Base-by-base conservation (phyloP, 1,140 invertebrate genomes). In the Anagrus nilaparvatae region DNA sequence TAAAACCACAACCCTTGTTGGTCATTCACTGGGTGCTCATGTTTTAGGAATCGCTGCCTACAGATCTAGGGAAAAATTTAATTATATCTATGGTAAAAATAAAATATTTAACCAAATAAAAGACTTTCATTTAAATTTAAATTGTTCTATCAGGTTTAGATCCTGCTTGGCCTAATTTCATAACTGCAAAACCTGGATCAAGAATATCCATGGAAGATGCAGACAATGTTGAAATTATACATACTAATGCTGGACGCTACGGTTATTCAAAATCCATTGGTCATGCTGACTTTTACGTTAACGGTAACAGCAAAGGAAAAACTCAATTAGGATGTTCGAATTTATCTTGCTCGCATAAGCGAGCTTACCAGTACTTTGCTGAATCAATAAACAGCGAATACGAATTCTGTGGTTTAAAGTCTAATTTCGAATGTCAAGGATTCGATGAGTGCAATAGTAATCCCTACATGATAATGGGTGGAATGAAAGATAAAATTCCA, bases 151-250 rank as follows among this genome's bases (percentile, higher is more conserved):
- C 40, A 63, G 73, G 73, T 21, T 54, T 78, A 21, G 76, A 79
- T 53, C 76, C 77, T 20, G 75, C 76, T 0, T 45, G 65, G n/a
- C 75, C 74, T 0, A 43, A 70, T 0, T 77, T 74, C 49, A 58
- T 60, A 0, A 28, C 63, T n/a, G 57, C 60, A 31, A 65, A 67
- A 34, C 65, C 63, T n/a, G 59, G 62, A 25, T 65, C 72, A 13
- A 68, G 82, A 5, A 55, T 87, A 1, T 79, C 82, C 49, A 61
- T 63, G 24, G 69, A 63, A 29, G 80, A 83, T 53, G 81, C 70
- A 0, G 39, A 59, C 7, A 78, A 79, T 39, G 80, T 84, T 0
- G 77, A 83, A 59, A 72, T 78, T 0, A 78, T 86, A 38, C 82
- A 86, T 47, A 82, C 82, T 0, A 75, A 79, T 50, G 71, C 61